Percentiles rank a stretch among this genome's conserved stretches.
Evolutionary conservation across 2,888 invertebrate genomes (phyloP).

Genomic region (Strigamia crassipes): DNA sequence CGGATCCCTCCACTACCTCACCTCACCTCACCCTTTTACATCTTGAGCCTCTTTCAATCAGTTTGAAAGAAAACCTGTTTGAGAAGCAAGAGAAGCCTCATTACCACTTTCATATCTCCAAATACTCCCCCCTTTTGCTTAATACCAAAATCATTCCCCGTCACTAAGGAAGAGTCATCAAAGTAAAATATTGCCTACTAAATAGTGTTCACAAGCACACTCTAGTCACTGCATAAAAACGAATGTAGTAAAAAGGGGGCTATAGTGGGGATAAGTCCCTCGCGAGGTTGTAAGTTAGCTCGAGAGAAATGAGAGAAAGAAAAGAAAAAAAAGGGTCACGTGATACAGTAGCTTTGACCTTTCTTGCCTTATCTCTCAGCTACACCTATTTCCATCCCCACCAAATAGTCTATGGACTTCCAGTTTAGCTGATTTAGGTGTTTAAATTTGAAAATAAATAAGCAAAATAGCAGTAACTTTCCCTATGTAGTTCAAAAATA

Average conservation of each 20-base stretch:
- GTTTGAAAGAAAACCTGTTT: conserved; percentile 10
- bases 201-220: conserved; percentile 10
- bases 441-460: too few relatives aligned
- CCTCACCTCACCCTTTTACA: conserved; percentile 6
- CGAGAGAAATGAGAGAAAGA: too few relatives aligned
- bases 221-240: neutral
- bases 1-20: conserved; percentile 10
- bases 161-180: conserved; percentile 1
- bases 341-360: neutral
- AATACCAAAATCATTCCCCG: conserved; percentile 1
- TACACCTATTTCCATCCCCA: neutral
- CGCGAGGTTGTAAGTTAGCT: too few relatives aligned
- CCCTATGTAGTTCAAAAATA: too few relatives aligned
- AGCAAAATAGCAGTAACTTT: too few relatives aligned
- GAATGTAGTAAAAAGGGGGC: neutral
- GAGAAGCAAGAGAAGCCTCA: neutral
- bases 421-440: neutral
- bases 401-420: neutral
- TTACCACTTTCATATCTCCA: neutral
- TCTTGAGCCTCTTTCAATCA: conserved; percentile 2
- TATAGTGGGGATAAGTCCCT: neutral
- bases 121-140: neutral
- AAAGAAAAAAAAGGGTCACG: neutral
- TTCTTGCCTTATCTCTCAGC: neutral
- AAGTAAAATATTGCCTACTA: conserved; percentile 10